A percentile compares a stretch with the other conserved stretches of the same genome.
phyloP scores from a whole-genome alignment of 2,888 invertebrate species.

The Dinocampus coccinellae region DNA sequence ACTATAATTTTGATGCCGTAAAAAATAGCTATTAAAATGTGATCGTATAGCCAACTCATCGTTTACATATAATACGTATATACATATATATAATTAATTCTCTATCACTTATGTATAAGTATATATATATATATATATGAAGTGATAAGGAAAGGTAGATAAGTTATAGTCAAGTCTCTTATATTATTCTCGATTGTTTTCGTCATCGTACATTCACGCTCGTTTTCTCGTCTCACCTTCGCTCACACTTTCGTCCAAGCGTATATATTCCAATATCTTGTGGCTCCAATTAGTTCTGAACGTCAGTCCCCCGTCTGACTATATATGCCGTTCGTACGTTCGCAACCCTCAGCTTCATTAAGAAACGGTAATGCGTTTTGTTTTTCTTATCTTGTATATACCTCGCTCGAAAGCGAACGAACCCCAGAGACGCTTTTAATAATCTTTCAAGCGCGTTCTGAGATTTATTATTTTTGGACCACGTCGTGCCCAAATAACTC shows the following conservation, averaged over 20 bases:
- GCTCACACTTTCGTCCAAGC: conserved; percentile 30
- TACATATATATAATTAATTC: not conserved
- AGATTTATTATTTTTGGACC: conserved; percentile 70
- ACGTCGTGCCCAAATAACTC: conserved; percentile 52
- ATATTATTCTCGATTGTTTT: conserved; percentile 43
- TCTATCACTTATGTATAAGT: not conserved
- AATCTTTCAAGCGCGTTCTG: conserved; percentile 52
- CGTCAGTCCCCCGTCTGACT: conserved; percentile 52
- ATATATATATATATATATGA: too few relatives aligned
- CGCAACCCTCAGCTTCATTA: conserved; percentile 68
- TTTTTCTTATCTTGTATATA: conserved; percentile 60
- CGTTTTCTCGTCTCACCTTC: conserved; percentile 42
- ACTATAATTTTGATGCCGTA: conserved; percentile 58
- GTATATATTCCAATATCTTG: conserved; percentile 63
- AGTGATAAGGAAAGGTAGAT: too few relatives aligned
- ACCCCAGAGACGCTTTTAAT: conserved; percentile 42
- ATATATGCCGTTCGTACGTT: conserved; percentile 50
- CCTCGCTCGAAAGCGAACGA: conserved; percentile 51
- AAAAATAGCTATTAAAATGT: conserved; percentile 64
- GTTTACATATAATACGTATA: not conserved
- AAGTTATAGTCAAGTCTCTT: conserved; percentile 2
- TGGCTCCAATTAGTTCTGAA: conserved; percentile 69
- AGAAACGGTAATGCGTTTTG: conserved; percentile 69
- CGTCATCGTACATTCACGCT: conserved; percentile 34
- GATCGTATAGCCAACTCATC: conserved; percentile 46